A percentile compares a stretch with the other conserved stretches of the same genome.
These are phyloP conservation scores for Rostratula benghalensis DNA, from an alignment of 2,113 vertebrate species.

Conservation along the genomic window DNA sequence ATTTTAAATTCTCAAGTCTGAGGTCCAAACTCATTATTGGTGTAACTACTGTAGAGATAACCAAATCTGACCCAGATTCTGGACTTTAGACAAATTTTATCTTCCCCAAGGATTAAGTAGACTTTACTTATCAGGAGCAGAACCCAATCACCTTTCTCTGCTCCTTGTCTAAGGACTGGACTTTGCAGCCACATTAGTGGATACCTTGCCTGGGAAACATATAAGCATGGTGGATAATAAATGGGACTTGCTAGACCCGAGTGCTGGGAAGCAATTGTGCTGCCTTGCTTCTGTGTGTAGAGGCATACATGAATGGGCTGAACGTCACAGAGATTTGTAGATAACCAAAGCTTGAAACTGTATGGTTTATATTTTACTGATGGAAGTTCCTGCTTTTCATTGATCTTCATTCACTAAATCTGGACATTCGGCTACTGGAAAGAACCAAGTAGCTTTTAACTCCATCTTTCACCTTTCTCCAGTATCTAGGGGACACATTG, in stretches of 20 bases:
- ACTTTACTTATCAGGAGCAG: conserved; percentile 30
- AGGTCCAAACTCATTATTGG: conserved; percentile 12
- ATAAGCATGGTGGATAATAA: not conserved
- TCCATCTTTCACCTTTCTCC: not conserved
- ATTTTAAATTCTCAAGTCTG: conserved; percentile 11
- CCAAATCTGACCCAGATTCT: conserved; percentile 14
- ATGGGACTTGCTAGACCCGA: not conserved
- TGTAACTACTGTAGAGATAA: not conserved
- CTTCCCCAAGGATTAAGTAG: conserved; percentile 1
- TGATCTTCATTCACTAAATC: conserved; percentile 42
- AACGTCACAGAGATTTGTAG: not conserved
- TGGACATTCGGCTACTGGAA: conserved; percentile 5
- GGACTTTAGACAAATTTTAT: conserved; percentile 63
- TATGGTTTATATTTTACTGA: not conserved
- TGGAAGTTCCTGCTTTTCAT: not conserved
- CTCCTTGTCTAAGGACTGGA: not conserved
- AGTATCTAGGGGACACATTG: not conserved
- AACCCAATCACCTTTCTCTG: not conserved
- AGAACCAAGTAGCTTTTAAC: not conserved
- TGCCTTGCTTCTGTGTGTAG: not conserved
- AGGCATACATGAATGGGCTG: not conserved
- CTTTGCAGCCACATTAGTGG: conserved; percentile 34
- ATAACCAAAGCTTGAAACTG: not conserved
- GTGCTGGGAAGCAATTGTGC: not conserved
- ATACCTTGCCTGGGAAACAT: not conserved